Base-by-base conservation (phyloP, 2,888 invertebrate species). In the Lochmaea capreae region DNA sequence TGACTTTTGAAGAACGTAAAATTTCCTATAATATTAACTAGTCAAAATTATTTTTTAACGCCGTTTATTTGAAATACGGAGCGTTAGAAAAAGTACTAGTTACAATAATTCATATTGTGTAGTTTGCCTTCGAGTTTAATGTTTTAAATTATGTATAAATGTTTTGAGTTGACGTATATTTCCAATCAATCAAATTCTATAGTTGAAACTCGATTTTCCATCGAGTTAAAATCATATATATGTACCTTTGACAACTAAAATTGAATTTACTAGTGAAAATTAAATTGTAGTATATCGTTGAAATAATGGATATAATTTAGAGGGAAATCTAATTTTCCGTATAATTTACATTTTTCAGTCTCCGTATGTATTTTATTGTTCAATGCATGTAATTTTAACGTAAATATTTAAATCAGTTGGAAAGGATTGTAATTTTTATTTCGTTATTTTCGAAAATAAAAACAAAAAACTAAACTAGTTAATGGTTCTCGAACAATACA, bases 401-500 rank as follows among this genome's bases (percentile, higher is more conserved):
- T 39, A 8, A 39, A 39, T 39, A 46, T 46, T 46, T 46, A 5
- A 46, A 46, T 46, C 12, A 14, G 46, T 42, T 42, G 1, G 52
- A 52, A 52, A n/a, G 52, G n/a, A 52, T 52, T 52, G 52, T 52
- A n/a, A n/a, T n/a, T n/a, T n/a, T n/a, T 52, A 8, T 52, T n/a
- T n/a, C 2, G n/a, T 54, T 9, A 3, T 16, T 2, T 9, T n/a
- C 16, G 16, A 54, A 54, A 54, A 58, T 3, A 3, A 3, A 42
- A 33, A 61, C n/a, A 14, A 49, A 18, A 54, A 54, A 54, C 16
- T 54, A 54, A 52, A 18, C 54, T 18, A 54, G 18, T 54, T 54
- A 54, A 59, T 33, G 59, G 33, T 59, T 12, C 14, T 59, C 59
- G 59, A 8, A 59, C 33, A 59, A 59, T 33, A 59, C 59, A 59